A percentile compares a stretch with the other conserved stretches of the same genome.
Evolutionary conservation across 2,113 vertebrate species (phyloP).

Genomic region (Eubucco bourcierii): DNA sequence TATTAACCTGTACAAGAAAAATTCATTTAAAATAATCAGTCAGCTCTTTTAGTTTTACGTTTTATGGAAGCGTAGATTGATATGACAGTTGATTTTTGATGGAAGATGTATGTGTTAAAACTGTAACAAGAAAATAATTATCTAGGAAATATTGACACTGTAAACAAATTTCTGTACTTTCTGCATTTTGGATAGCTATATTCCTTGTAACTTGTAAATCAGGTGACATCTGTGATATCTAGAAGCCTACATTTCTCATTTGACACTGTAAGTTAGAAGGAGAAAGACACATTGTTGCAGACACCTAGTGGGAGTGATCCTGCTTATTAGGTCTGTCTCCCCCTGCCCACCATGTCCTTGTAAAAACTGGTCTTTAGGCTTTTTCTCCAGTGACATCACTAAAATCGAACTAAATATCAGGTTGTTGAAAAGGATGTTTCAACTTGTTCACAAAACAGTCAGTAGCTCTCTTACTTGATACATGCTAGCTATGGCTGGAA

Average conservation of each 20-base stretch:
- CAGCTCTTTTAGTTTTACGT: slow-evolving; percentile 1
- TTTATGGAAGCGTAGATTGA: neutral
- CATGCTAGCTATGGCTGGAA: neutral
- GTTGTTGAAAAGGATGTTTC: neutral
- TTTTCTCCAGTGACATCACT: neutral
- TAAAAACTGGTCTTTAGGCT: neutral
- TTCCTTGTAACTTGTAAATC: neutral
- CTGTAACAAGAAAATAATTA: neutral
- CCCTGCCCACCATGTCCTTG: neutral
- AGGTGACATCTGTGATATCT: neutral
- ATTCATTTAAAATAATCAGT: slow-evolving; percentile 78
- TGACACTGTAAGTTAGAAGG: neutral
- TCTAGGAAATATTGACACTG: neutral
- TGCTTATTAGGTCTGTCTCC: neutral
- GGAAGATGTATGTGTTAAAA: neutral
- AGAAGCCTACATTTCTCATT: neutral
- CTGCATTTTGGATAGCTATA: neutral
- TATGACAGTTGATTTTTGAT: neutral
- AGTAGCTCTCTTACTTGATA: neutral
- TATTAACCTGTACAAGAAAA: slow-evolving; percentile 70
- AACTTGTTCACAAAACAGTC: neutral
- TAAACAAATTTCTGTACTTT: neutral
- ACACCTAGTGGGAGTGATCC: neutral
- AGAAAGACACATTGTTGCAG: neutral
- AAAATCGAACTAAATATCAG: neutral